phyloP scores from a whole-genome alignment of 2,888 invertebrate species.

The Calameuta idolon region DNA sequence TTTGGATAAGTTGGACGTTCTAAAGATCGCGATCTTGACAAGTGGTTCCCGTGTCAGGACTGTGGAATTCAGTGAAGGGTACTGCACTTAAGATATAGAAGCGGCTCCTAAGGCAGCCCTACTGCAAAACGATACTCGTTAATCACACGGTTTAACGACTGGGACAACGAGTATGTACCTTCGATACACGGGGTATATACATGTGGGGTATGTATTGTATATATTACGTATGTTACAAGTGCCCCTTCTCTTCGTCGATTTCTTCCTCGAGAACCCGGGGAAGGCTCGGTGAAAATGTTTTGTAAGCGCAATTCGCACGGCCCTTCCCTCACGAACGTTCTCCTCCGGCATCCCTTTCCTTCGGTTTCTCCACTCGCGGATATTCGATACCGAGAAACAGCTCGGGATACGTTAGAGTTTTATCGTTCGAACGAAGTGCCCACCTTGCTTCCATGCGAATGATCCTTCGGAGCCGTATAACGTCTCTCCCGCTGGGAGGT shows the following conservation, averaged over 20 bases:
- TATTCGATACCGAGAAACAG: not conserved
- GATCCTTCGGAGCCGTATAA: slow-evolving; percentile 13
- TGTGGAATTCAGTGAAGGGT: slow-evolving; percentile 48
- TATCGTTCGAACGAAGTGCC: slow-evolving; percentile 23
- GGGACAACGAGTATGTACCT: slow-evolving; percentile 4
- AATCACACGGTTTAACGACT: slow-evolving; percentile 25
- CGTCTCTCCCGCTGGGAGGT: slow-evolving; percentile 8
- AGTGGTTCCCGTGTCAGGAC: slow-evolving; percentile 25
- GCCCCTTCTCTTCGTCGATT: slow-evolving; percentile 1
- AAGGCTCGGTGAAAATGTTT: slow-evolving; percentile 15
- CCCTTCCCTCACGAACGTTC: slow-evolving; percentile 36
- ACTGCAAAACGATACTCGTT: slow-evolving; percentile 25
- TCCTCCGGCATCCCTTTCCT: not conserved
- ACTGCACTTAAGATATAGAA: slow-evolving; percentile 5
- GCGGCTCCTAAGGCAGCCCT: slow-evolving; percentile 19
- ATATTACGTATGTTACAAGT: slow-evolving; percentile 6
- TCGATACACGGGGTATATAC: slow-evolving; percentile 18
- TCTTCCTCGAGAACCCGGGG: not conserved
- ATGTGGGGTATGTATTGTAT: slow-evolving; percentile 21
- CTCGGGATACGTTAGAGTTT: not conserved
- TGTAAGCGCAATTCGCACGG: slow-evolving; percentile 4
- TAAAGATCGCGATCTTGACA: slow-evolving; percentile 30
- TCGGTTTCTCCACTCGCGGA: not conserved
- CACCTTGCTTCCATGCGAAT: slow-evolving; percentile 36
- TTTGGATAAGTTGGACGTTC: slow-evolving; percentile 1